These are phyloP conservation scores for Steinernema scapterisci DNA, from an alignment of 2,888 invertebrate species.

Conservation along the genomic window DNA sequence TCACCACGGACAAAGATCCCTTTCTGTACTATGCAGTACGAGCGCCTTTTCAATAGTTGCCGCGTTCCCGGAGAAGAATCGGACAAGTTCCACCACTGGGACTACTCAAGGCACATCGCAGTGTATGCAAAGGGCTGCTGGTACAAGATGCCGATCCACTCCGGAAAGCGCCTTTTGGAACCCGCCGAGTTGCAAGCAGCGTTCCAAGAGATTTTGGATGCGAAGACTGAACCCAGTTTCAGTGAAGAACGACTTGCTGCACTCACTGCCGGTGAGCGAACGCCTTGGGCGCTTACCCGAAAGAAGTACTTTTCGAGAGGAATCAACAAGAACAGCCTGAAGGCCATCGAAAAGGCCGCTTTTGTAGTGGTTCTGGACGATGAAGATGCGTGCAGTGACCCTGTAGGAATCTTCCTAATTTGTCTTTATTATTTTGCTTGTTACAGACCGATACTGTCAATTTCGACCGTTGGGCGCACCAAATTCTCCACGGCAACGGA, in stretches of 20 bases:
- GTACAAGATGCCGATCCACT: slow-evolving; percentile 88
- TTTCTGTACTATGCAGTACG: slow-evolving; percentile 95
- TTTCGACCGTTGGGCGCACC: slow-evolving; percentile 82
- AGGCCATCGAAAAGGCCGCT: slow-evolving; percentile 85
- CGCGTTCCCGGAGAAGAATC: slow-evolving; percentile 86
- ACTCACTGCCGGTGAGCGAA: slow-evolving; percentile 80
- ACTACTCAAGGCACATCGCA: slow-evolving; percentile 79
- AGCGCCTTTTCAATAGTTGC: slow-evolving; percentile 92
- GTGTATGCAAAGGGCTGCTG: slow-evolving; percentile 90
- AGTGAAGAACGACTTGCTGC: slow-evolving; percentile 86
- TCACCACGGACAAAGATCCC: slow-evolving; percentile 74
- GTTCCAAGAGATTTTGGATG: slow-evolving; percentile 74
- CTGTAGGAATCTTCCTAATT: slow-evolving; percentile 69
- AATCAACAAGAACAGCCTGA: slow-evolving; percentile 83
- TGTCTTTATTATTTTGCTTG: neutral
- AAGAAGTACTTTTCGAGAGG: slow-evolving; percentile 80
- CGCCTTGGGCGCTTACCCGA: slow-evolving; percentile 52
- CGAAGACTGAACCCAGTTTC: slow-evolving; percentile 75
- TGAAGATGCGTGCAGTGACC: slow-evolving; percentile 82
- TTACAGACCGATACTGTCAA: slow-evolving; percentile 70
- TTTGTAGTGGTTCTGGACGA: slow-evolving; percentile 90
- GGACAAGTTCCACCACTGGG: slow-evolving; percentile 56
- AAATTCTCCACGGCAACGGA: slow-evolving; percentile 89
- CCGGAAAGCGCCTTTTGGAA: slow-evolving; percentile 74
- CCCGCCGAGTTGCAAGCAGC: slow-evolving; percentile 53